Conservation (phyloP, 1,140 invertebrate genomes). For the Penaeus vannamei region DNA sequence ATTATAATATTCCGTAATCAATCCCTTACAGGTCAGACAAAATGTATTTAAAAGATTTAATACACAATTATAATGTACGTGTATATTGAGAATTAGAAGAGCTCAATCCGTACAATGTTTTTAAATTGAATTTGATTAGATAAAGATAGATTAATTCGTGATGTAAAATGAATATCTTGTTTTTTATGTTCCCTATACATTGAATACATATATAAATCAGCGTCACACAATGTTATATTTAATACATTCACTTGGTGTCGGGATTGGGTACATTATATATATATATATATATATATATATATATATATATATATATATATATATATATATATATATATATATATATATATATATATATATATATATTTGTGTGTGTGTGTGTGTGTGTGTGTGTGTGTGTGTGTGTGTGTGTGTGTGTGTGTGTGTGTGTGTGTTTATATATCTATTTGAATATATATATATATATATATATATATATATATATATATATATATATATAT, state of each 20-base stretch:
- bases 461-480: neutral
- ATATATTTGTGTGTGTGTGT: neutral
- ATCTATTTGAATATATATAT: neutral
- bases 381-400: neutral
- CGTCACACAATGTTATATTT: neutral
- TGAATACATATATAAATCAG: neutral
- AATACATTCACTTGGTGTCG: neutral
- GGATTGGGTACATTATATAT: neutral
- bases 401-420: conserved; percentile 3
- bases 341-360: conserved; percentile 22
- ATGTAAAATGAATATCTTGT: too few relatives aligned
- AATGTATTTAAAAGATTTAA: too few relatives aligned
- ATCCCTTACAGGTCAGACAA: too few relatives aligned
- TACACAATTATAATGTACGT: too few relatives aligned
- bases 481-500: neutral
- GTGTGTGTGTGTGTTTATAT: neutral
- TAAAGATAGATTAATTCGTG: too few relatives aligned
- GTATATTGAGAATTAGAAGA: too few relatives aligned
- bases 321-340: conserved; percentile 22
- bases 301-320: neutral
- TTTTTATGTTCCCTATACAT: too few relatives aligned
- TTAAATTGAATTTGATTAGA: too few relatives aligned
- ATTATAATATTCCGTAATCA: too few relatives aligned
- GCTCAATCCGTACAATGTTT: too few relatives aligned
- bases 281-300: neutral